phyloP scores from a whole-genome alignment of 2,888 invertebrate species.

The Brachypalpus laphriformis region DNA sequence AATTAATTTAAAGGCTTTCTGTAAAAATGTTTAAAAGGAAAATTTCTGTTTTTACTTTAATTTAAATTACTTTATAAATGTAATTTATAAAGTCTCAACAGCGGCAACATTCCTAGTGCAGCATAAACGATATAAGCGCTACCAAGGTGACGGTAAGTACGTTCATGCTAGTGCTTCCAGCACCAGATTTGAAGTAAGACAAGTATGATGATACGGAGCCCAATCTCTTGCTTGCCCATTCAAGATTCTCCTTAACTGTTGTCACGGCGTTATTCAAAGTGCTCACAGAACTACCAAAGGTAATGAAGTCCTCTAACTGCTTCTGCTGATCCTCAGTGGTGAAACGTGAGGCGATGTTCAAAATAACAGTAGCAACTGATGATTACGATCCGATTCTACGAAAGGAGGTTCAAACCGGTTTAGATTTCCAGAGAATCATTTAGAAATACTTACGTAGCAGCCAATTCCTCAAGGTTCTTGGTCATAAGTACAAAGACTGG shows the following conservation, averaged over 20 bases:
- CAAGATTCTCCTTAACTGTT: constrained; percentile 79
- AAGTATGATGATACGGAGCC: constrained; percentile 77
- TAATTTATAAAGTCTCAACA: constrained; percentile 27
- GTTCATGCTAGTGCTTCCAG: constrained; percentile 6
- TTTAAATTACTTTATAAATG: constrained; percentile 28
- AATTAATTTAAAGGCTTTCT: too few species aligned
- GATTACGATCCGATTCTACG: constrained; percentile 79
- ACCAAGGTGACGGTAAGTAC: constrained; percentile 26
- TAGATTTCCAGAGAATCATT: not conserved
- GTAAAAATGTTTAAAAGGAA: not conserved
- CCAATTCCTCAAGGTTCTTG: constrained; percentile 75
- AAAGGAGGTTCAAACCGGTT: not conserved
- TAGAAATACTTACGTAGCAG: constrained; percentile 78
- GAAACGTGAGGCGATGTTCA: too few species aligned
- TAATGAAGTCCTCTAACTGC: constrained; percentile 77
- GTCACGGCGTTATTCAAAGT: constrained; percentile 77
- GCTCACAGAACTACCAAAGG: constrained; percentile 77
- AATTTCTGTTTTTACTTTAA: not conserved
- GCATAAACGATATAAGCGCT: constrained; percentile 34
- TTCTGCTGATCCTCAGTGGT: constrained; percentile 77
- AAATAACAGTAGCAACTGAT: constrained; percentile 79
- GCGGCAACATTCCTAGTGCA: constrained; percentile 19
- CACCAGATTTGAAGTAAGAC: constrained; percentile 11
- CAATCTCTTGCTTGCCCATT: constrained; percentile 78
- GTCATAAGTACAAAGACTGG: constrained; percentile 84